Evolutionary conservation across 2,797 vertebrate genomes (phyloP).

Genomic region (Tinamus major): DNA sequence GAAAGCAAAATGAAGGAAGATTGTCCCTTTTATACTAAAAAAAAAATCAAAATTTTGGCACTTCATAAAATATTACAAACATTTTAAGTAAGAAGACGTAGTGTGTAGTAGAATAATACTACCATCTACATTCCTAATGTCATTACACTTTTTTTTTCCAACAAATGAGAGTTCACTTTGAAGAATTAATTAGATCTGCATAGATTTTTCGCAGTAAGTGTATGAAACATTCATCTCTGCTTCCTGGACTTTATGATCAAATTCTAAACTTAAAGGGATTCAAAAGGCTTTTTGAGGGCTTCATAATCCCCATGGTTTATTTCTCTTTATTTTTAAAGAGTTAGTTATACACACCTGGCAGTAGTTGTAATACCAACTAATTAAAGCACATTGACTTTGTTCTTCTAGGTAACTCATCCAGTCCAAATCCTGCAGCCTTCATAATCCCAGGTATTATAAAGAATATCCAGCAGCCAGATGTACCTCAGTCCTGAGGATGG

Average conservation of each 20-base stretch:
- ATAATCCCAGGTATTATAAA: neutral
- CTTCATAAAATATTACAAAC: neutral
- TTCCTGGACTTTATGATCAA: neutral
- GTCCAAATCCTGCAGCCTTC: neutral
- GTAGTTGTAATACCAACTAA: fast-evolving
- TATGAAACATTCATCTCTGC: neutral
- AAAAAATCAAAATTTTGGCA: neutral
- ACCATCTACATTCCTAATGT: neutral
- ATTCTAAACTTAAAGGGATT: neutral
- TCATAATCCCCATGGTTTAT: neutral
- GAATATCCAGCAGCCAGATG: neutral
- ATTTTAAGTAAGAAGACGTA: neutral
- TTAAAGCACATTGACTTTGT: neutral
- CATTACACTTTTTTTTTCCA: neutral
- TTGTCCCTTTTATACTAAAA: neutral
- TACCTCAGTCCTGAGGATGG: fast-evolving
- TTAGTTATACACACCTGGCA: neutral
- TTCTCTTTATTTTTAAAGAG: neutral
- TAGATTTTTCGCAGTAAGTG: neutral
- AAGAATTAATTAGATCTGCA: neutral
- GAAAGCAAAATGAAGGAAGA: neutral
- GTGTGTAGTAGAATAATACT: neutral
- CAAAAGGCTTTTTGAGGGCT: neutral
- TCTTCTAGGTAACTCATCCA: neutral
- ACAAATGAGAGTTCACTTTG: neutral